Percentiles rank a stretch among this genome's conserved stretches.
phyloP scores from a whole-genome alignment of 2,113 vertebrate genomes.

The Hyperopisus bebe region DNA sequence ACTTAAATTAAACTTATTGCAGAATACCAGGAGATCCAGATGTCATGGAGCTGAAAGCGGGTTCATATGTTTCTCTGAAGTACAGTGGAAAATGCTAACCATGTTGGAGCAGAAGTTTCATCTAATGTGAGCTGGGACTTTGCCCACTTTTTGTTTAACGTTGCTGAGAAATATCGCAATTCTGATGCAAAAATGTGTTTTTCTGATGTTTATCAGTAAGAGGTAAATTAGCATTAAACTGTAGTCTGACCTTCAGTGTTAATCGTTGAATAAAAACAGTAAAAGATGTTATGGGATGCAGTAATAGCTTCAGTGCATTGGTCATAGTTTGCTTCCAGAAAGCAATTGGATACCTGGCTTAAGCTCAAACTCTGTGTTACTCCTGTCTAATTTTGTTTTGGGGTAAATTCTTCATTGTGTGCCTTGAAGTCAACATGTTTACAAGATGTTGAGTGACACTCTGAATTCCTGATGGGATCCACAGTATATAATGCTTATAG shows the following conservation, averaged over 20 bases:
- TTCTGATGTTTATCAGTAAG: conserved; percentile 11
- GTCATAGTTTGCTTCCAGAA: not conserved
- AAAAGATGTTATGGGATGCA: not conserved
- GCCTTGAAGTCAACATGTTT: not conserved
- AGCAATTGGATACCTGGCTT: not conserved
- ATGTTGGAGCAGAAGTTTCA: not conserved
- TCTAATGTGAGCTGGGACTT: not conserved
- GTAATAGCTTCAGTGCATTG: not conserved
- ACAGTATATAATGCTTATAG: not conserved
- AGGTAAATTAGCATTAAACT: not conserved
- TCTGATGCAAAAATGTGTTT: conserved; percentile 4
- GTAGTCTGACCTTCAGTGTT: not conserved
- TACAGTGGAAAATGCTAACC: not conserved
- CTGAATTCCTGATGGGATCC: not conserved
- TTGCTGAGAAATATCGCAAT: not conserved
- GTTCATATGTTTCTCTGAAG: not conserved
- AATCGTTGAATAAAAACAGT: not conserved
- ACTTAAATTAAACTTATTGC: not conserved
- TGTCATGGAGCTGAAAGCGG: not conserved
- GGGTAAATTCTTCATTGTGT: not conserved
- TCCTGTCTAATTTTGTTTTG: not conserved
- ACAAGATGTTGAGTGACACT: not conserved
- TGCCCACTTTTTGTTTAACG: not conserved
- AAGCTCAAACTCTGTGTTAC: not conserved
- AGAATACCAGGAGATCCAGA: not conserved